These are phyloP conservation scores for Chaetura pelagica DNA, from an alignment of 2,113 vertebrate genomes.

Conservation along the genomic window DNA sequence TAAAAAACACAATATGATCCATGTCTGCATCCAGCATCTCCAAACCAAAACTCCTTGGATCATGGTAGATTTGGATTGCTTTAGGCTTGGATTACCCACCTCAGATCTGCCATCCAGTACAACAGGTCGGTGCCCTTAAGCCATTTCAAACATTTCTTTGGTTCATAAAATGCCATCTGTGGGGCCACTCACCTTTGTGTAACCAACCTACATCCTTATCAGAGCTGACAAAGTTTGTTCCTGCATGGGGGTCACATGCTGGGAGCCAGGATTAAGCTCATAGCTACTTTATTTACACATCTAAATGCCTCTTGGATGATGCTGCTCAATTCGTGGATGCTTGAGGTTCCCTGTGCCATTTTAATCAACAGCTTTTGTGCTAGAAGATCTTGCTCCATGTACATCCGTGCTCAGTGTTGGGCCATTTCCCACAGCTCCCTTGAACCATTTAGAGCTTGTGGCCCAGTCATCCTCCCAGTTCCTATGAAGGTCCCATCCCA, in stretches of 20 bases:
- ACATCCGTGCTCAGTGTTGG: rapidly evolving
- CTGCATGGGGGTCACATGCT: neutral
- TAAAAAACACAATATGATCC: neutral
- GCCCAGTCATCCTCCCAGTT: neutral
- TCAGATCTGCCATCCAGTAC: neutral
- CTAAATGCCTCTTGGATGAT: neutral
- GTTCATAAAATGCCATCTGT: neutral
- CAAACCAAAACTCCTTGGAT: neutral
- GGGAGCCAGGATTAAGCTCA: neutral
- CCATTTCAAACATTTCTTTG: neutral
- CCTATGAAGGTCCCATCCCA: neutral
- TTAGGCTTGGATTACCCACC: neutral
- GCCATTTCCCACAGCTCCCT: neutral
- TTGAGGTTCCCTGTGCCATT: neutral
- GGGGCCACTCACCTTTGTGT: neutral
- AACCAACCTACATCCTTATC: neutral
- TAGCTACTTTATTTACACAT: neutral
- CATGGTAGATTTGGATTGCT: neutral
- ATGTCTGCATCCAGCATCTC: neutral
- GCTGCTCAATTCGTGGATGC: neutral
- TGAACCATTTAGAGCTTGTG: neutral
- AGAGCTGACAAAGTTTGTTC: neutral
- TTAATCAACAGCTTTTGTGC: neutral
- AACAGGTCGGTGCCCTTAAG: neutral
- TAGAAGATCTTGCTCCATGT: neutral